Conservation (phyloP, 2,113 vertebrate species). For the Holacanthus passer region DNA sequence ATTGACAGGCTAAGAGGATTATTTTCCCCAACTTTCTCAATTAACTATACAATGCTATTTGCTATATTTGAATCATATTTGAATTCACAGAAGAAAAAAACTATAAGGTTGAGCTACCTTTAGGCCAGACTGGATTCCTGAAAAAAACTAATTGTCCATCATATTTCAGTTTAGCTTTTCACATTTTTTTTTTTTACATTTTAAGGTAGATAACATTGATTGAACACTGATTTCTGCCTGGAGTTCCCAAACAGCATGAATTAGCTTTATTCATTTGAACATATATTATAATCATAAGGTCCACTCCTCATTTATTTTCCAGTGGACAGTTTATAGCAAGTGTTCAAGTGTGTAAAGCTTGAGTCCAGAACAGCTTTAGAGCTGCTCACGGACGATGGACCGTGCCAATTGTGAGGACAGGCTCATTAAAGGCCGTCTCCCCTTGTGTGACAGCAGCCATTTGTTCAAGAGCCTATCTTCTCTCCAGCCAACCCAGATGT, state of each 20-base stretch:
- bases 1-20: not conserved
- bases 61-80: not conserved
- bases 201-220: too few relatives aligned
- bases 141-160: not conserved
- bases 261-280: constrained; percentile 12
- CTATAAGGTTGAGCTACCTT: too few relatives aligned
- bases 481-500: constrained; percentile 55
- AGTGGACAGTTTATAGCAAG: constrained; percentile 24
- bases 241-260: constrained; percentile 15
- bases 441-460: constrained; percentile 62
- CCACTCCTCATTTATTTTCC: not conserved
- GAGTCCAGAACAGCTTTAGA: constrained; percentile 14
- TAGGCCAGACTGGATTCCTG: not conserved
- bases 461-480: constrained; percentile 60
- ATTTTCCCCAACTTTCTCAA: not conserved
- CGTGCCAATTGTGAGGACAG: constrained; percentile 58
- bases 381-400: constrained; percentile 48
- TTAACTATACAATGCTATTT: not conserved
- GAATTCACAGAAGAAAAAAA: not conserved
- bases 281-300: constrained; percentile 8
- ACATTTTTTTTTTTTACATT: not conserved
- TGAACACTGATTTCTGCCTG: not conserved
- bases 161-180: not conserved
- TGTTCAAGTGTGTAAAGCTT: constrained; percentile 6
- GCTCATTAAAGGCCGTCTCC: constrained; percentile 71